These are phyloP conservation scores for Naso thynnoides DNA, from an alignment of 2,797 vertebrate genomes.

Conservation along the genomic window DNA sequence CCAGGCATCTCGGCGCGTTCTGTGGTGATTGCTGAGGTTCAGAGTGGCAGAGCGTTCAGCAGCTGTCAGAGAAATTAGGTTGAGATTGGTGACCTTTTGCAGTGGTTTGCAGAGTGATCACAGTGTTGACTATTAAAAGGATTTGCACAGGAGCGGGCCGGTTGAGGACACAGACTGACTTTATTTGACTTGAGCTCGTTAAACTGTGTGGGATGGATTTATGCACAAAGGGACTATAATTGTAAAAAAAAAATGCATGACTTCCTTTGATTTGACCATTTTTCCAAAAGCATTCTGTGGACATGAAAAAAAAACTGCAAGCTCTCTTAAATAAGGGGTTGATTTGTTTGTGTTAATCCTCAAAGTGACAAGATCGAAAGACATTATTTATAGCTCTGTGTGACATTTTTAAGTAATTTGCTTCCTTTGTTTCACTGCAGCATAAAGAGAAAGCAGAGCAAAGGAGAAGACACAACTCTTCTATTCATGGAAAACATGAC, in stretches of 20 bases:
- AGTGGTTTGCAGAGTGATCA: slow-evolving; percentile 11
- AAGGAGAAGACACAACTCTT: neutral
- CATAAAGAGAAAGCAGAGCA: neutral
- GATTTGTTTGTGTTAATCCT: neutral
- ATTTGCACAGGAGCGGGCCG: neutral
- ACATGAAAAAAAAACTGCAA: neutral
- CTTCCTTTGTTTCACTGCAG: neutral
- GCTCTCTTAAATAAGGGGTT: neutral
- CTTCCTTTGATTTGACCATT: neutral
- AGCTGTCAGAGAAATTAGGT: neutral
- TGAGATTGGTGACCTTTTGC: slow-evolving; percentile 34
- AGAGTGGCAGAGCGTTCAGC: slow-evolving; percentile 12
- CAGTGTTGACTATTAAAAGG: neutral
- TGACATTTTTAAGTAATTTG: slow-evolving; percentile 19
- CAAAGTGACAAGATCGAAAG: neutral
- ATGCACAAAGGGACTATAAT: slow-evolving; percentile 6
- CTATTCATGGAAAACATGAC: neutral
- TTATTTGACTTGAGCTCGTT: slow-evolving; percentile 18
- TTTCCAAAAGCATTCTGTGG: neutral
- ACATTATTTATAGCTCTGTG: neutral
- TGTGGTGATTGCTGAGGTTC: slow-evolving; percentile 25
- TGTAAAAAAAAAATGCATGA: neutral
- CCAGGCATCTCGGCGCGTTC: slow-evolving; percentile 6
- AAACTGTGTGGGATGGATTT: neutral
- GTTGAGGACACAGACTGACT: slow-evolving; percentile 15